Percentiles rank a stretch among this genome's conserved stretches.
Evolutionary conservation across 1,140 invertebrate species (phyloP).

Genomic region (Pomacea maculata): DNA sequence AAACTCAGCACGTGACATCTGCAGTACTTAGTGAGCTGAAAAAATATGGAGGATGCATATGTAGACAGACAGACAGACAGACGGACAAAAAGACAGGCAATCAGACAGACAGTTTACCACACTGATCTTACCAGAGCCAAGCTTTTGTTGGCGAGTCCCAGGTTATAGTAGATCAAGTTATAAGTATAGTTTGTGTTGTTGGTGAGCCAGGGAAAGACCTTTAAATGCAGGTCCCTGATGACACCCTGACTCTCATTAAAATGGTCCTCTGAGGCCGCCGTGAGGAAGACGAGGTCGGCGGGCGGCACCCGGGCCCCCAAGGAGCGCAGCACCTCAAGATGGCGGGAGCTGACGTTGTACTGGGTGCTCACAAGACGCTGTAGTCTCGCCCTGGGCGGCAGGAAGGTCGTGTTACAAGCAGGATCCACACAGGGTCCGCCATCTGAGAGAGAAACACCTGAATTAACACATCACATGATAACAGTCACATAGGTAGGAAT

Average conservation of each 20-base stretch:
- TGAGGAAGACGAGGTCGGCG: conserved; percentile 18
- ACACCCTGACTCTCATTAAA: conserved; percentile 18
- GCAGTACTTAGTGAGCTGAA: conserved; percentile 9
- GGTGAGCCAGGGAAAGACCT: conserved; percentile 12
- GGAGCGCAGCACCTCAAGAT: no score
- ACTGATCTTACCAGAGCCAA: background rate
- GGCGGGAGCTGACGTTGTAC: no score
- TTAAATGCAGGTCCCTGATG: conserved; percentile 15
- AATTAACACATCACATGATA: no score
- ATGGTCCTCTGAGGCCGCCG: conserved; percentile 17
- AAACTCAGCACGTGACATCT: conserved; percentile 1
- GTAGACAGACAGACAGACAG: no score
- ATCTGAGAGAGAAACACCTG: no score
- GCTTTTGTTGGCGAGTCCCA: background rate
- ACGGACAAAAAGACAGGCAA: no score
- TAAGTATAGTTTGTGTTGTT: background rate
- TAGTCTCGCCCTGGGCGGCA: no score
- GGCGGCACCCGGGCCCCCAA: background rate
- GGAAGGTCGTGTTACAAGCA: no score
- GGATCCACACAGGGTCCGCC: no score
- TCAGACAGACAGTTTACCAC: background rate
- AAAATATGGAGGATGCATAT: background rate
- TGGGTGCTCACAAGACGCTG: no score
- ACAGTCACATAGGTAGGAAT: no score
- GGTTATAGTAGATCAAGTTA: conserved; percentile 7